Evolutionary conservation across 2,888 invertebrate genomes (phyloP).

Genomic region (Entomobrya proxima): DNA sequence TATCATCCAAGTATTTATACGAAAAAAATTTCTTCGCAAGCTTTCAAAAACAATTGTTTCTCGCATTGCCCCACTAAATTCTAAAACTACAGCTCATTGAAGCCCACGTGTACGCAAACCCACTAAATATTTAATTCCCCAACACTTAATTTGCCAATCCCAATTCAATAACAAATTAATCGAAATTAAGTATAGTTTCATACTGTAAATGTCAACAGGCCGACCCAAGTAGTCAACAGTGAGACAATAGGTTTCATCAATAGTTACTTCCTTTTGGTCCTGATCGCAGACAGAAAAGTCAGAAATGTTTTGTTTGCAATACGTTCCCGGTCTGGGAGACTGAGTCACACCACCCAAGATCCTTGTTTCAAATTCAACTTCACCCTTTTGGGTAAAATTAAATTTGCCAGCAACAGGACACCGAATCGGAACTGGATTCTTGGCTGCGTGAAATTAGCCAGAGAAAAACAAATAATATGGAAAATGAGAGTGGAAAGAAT

Average conservation of each 20-base stretch:
- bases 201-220: slow-evolving; percentile 95
- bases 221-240: slow-evolving; percentile 97
- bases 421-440: slow-evolving; percentile 91
- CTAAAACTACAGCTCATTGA: not conserved
- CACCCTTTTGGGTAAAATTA: slow-evolving; percentile 94
- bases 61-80: no score
- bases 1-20: no score
- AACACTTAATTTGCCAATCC: not conserved
- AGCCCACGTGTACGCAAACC: slow-evolving; percentile 11
- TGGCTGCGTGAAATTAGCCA: slow-evolving; percentile 79
- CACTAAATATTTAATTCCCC: slow-evolving; percentile 20
- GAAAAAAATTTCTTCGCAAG: no score
- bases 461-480: slow-evolving; percentile 8
- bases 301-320: slow-evolving; percentile 94
- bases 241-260: slow-evolving; percentile 96
- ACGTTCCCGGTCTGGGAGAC: slow-evolving; percentile 93
- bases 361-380: slow-evolving; percentile 92
- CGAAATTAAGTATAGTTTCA: slow-evolving; percentile 50
- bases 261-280: slow-evolving; percentile 94
- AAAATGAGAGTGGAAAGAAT: not conserved
- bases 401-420: slow-evolving; percentile 98
- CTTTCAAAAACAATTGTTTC: no score
- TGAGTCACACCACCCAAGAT: slow-evolving; percentile 96
- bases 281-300: slow-evolving; percentile 97
- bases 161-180: not conserved